Evolutionary conservation across 1,140 invertebrate genomes (phyloP), one percentile per base, ranked within the genome.

Genomic region (Penaeus chinensis): DNA sequence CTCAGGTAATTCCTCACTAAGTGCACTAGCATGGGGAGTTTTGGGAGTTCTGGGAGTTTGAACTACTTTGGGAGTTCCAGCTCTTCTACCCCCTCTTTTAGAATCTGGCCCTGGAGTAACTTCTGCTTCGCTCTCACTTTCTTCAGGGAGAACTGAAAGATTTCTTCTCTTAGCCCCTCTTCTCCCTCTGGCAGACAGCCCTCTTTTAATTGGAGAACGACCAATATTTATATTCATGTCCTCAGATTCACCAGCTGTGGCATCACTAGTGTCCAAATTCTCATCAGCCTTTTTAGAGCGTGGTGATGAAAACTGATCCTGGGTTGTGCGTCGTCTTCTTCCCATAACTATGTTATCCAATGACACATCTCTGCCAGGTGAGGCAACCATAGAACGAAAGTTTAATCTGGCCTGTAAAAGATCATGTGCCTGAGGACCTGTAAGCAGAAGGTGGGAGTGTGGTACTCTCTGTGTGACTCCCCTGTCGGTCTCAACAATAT

Each of bases 281-380:
- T 85, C 80, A 37, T 90, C 89, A 22, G 71, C 71, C 71, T 90
- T 90, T 19, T 69, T 88, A 47, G 84, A 84, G 24, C 76, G 87
- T 24, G 84, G 81, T 32, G 81, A 90, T 24, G 71, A 82, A 60
- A 82, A 82, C 47, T 69, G 84, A 54, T 54, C 69, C 42, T 42
- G 74, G 27, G 88, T 77, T n/a, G 27, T 81, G 20, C 89, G 82
- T 11, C 87, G 79, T 32, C 89, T 66, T 24, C 77, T 89, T 22
- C 87, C 89, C 79, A 76, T 82, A 13, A 90, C 87, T 24, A 90
- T 90, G 54, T 90, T 90, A 79, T 90, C 88, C 47, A 90, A 76
- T 62, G 89, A 90, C 16, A 90, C 83, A 5, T 90, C 89, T 32
- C 83, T 76, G 22, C 89, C 89, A 8, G 89, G 82, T 11, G 89